Evolutionary conservation across 2,113 vertebrate genomes (phyloP), one percentile per base, ranked within the genome.

Genomic region (Gadus chalcogrammus): DNA sequence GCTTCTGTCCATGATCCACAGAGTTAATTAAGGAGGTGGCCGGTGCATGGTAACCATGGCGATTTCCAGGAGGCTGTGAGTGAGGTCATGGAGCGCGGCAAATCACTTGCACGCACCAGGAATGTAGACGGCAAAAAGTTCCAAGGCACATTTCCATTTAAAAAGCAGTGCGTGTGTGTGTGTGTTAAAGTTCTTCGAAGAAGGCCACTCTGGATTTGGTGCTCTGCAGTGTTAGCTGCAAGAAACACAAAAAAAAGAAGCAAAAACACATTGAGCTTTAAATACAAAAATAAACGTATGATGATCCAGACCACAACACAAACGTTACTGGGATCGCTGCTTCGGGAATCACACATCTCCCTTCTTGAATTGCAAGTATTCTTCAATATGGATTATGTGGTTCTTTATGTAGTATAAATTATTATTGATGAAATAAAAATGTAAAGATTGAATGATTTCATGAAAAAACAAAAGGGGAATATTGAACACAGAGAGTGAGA

Each of bases 161-260:
- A 58, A 58, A n/a, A 17, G 55, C 13, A 15, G 55, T 6, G 24
- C 15, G 42, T 4, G 77, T 13, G 52, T 3, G 42, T 4, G 77
- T 13, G 52, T 3, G 77, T 83, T 94, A 99, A 53, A 99, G 94
- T 78, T 97, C 96, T 83, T 98, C 95, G 80, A 97, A 98, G 93
- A 94, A 96, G 87, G 96, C 95, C 89, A 98, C 96, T 4, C 95
- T 94, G 90, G 95, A 93, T 85, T 97, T 96, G 91, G 96, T 94
- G 83, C 96, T 98, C 91, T 98, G 96, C 11, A 97, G 90, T 60
- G 97, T 99, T 61, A 97, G 92, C 96, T 98, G 94, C 8, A 16
- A 62, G 61, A 62, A 20, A 61, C 6, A 62, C 24, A 61, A 13
- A 9, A 24, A 61, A 11, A 61, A 24, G 15, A 58, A 58, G 31